A percentile compares a stretch with the other conserved stretches of the same genome.
phyloP scores from a whole-genome alignment of 2,888 invertebrate species.

The Oeneis ivallda region DNA sequence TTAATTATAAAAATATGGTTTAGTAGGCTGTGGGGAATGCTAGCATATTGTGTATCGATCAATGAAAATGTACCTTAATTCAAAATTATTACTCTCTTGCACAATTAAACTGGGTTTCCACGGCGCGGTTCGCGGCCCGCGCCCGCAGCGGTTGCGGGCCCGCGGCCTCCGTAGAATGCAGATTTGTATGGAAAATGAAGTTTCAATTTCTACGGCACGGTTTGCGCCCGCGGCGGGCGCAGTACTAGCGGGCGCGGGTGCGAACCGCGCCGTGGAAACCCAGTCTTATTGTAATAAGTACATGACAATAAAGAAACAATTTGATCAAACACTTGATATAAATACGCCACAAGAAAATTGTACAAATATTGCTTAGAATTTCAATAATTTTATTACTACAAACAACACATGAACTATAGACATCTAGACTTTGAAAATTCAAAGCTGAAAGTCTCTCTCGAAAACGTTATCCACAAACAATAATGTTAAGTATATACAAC shows the following conservation, averaged over 20 bases:
- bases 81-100: background rate
- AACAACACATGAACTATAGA: conserved; percentile 41
- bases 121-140: too few relatives aligned
- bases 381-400: conserved; percentile 56
- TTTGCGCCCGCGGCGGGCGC: too few relatives aligned
- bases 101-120: too few relatives aligned
- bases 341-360: conserved; percentile 39
- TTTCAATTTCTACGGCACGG: too few relatives aligned
- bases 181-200: too few relatives aligned
- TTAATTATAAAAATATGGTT: too few relatives aligned
- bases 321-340: conserved; percentile 4
- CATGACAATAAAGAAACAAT: background rate
- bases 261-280: too few relatives aligned
- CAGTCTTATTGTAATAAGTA: background rate
- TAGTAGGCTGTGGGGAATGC: too few relatives aligned
- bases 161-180: too few relatives aligned
- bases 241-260: too few relatives aligned
- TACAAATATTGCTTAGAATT: conserved; percentile 69
- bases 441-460: conserved; percentile 47
- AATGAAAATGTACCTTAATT: background rate
- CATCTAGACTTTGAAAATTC: conserved; percentile 47
- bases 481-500: conserved; percentile 11
- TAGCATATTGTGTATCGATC: background rate
- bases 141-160: too few relatives aligned
- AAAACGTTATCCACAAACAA: conserved; percentile 9